These are phyloP conservation scores for Hypercompe scribonia DNA, from an alignment of 2,888 invertebrate genomes.

Conservation along the genomic window DNA sequence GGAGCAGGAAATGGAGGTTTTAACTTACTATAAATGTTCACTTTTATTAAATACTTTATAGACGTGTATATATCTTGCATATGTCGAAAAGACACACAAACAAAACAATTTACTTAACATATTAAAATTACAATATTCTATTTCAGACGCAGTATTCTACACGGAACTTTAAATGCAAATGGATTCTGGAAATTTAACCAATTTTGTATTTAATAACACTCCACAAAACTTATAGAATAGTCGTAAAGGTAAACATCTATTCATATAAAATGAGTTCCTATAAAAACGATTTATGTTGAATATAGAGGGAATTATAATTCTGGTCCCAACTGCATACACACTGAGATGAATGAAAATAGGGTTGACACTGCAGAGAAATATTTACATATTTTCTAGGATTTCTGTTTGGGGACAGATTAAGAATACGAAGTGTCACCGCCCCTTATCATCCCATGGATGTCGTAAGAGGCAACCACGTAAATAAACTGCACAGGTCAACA, in stretches of 20 bases:
- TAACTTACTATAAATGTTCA: too few species aligned
- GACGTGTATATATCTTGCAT: neutral
- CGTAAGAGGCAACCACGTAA: too few species aligned
- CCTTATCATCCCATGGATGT: too few species aligned
- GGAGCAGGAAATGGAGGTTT: too few species aligned
- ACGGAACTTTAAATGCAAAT: neutral
- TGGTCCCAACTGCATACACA: constrained; percentile 1
- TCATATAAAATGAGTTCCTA: constrained; percentile 6
- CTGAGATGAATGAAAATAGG: neutral
- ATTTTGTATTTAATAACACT: neutral
- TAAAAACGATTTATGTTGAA: constrained; percentile 1
- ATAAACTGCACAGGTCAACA: too few species aligned
- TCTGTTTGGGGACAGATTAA: too few species aligned
- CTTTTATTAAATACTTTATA: neutral
- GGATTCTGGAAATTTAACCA: neutral
- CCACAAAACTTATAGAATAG: neutral
- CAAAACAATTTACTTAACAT: neutral
- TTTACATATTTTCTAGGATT: too few species aligned
- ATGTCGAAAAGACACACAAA: neutral
- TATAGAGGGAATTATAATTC: constrained; percentile 15
- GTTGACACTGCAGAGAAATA: neutral
- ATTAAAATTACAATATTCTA: neutral
- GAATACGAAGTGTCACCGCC: too few species aligned
- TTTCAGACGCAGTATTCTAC: neutral
- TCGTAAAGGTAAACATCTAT: constrained; percentile 14